Base-by-base conservation (phyloP, 2,888 invertebrate species). In the Noctua comes region DNA sequence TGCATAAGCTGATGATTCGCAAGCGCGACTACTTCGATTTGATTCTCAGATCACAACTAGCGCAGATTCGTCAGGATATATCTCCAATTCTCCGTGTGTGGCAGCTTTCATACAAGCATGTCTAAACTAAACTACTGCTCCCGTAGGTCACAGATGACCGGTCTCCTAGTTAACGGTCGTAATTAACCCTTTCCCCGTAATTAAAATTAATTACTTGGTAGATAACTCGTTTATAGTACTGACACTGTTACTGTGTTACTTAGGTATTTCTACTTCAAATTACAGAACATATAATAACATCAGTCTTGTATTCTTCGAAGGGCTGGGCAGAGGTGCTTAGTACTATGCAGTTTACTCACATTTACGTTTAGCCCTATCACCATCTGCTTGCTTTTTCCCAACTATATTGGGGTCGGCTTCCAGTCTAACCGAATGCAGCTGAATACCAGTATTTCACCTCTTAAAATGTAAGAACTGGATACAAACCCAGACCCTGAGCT, bases 171-270 rank as follows among this genome's bases (percentile, higher is more conserved):
- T n/a, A 36, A 16, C 75, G 24, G 10, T 54, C 36, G 36, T 74
- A 81, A 75, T 82, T 75, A 65, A 76, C 82, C 43, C 83, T 82
- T 48, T 40, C 36, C 1, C 64, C 43, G 65, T 57, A 51, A 83
- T 80, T 80, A 77, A 68, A 54, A 54, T 80, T 77, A 68, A 80
- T 79, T 68, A 79, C 66, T 68, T 46, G 1, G 27, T 24, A 27
- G 59, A 82, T 77, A 46, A 46, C 8, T 59, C 27, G n/a, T 59
- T 51, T 16, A 40, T 18, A 18, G 64, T 21, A 43, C n/a, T 66
- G 16, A 40, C 36, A 73, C 8, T 27, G 18, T 18, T 13, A n/a
- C 18, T n/a, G 46, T 66, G 8, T 21, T 72, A 27, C 36, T 73
- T n/a, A 46, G 68, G 11, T 31, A 31, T 62, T 62, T 62, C 62